Percentiles rank a stretch among this genome's conserved stretches.
phyloP scores from a whole-genome alignment of 1,140 invertebrate genomes.

The Phocides pigmalion region DNA sequence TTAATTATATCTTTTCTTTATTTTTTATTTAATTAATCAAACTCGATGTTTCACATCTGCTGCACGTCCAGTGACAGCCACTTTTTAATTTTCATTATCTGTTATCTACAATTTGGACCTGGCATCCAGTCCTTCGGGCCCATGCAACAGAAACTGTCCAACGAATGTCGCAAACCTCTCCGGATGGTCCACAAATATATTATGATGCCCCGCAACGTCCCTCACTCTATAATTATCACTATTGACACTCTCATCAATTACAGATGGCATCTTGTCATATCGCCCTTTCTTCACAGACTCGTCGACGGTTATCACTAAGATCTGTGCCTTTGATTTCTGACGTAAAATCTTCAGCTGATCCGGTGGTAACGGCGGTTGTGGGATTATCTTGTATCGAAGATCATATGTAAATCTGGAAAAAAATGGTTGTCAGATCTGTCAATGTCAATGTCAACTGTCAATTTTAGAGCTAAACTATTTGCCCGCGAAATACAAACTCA shows the following conservation, averaged over 20 bases:
- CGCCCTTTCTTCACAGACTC: constrained; percentile 32
- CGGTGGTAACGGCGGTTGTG: constrained; percentile 40
- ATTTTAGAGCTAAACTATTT: too few species aligned
- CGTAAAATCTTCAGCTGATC: constrained; percentile 44
- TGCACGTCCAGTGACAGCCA: constrained; percentile 32
- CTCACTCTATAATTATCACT: constrained; percentile 47
- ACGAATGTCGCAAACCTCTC: constrained; percentile 47
- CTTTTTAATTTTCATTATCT: neutral
- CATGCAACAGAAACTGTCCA: constrained; percentile 52
- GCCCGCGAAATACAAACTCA: too few species aligned
- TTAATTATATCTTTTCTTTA: too few species aligned
- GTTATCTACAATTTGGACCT: constrained; percentile 50
- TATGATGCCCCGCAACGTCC: constrained; percentile 49
- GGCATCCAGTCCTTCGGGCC: constrained; percentile 47
- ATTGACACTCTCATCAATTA: constrained; percentile 50
- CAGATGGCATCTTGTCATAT: constrained; percentile 40
- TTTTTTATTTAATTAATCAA: too few species aligned
- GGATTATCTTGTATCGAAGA: constrained; percentile 43
- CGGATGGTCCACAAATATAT: constrained; percentile 55
- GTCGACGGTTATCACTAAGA: constrained; percentile 41
- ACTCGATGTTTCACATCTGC: too few species aligned
- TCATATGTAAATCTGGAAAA: constrained; percentile 66
- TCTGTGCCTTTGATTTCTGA: constrained; percentile 40
- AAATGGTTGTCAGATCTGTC: neutral
- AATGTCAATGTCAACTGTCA: too few species aligned